Conservation (phyloP, 2,888 invertebrate species). For the Pristionchus fissidentatus region DNA sequence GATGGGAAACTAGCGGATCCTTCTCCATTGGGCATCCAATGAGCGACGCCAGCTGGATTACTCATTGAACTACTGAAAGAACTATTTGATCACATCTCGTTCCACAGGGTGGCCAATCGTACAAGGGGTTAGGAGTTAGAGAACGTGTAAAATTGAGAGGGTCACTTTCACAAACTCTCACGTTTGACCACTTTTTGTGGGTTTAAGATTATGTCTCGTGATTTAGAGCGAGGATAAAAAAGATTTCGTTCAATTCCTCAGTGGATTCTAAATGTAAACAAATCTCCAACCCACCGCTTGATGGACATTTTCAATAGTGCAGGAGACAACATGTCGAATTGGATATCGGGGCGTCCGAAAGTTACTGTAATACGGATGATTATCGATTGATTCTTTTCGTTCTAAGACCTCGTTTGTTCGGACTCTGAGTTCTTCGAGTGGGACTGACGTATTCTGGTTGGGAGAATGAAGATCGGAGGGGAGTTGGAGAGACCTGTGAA, state of each 20-base stretch:
- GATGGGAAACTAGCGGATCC: neutral
- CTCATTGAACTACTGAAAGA: constrained; percentile 22
- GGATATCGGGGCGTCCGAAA: constrained; percentile 6
- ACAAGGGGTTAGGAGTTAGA: too few species aligned
- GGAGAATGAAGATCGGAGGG: neutral
- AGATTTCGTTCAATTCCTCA: neutral
- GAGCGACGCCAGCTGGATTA: neutral
- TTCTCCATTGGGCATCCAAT: neutral
- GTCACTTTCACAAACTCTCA: too few species aligned
- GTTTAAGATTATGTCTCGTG: too few species aligned
- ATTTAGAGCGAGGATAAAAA: too few species aligned
- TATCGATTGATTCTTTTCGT: neutral
- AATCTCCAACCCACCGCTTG: neutral
- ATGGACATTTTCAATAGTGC: constrained; percentile 40
- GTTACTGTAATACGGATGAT: constrained; percentile 28
- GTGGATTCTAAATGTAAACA: neutral
- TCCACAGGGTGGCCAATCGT: neutral
- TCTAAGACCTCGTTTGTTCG: neutral
- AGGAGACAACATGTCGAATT: constrained; percentile 43
- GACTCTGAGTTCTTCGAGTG: neutral
- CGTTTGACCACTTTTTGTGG: too few species aligned
- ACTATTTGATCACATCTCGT: neutral
- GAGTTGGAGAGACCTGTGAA: constrained; percentile 17
- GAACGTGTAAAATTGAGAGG: too few species aligned
- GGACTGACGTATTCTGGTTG: neutral